Evolutionary conservation across 2,888 invertebrate genomes (phyloP).

Genomic region (Amphipoea lucens): DNA sequence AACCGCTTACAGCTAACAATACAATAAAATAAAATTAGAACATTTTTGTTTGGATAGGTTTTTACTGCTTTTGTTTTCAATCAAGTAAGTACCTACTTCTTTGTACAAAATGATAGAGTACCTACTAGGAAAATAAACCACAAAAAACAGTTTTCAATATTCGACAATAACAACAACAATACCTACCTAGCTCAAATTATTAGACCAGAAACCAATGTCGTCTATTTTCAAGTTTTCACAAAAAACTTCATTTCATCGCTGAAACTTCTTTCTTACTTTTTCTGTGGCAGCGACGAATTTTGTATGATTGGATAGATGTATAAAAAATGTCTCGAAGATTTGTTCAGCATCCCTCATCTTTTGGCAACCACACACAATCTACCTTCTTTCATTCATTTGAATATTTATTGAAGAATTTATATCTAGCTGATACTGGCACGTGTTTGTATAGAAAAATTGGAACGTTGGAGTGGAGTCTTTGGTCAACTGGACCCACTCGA

Average conservation of each 20-base stretch:
- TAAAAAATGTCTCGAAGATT: constrained; percentile 37
- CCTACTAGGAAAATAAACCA: background rate
- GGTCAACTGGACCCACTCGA: no score
- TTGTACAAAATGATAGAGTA: background rate
- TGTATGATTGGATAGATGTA: constrained; percentile 15
- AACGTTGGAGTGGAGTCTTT: background rate
- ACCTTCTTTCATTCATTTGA: constrained; percentile 56
- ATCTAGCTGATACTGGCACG: constrained; percentile 33
- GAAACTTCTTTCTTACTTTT: constrained; percentile 10
- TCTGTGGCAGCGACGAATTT: constrained; percentile 20
- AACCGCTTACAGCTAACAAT: no score
- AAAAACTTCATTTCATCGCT: background rate
- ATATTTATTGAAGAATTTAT: constrained; percentile 61
- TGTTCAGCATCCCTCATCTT: constrained; percentile 32
- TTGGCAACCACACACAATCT: constrained; percentile 23
- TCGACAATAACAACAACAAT: background rate
- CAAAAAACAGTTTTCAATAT: background rate
- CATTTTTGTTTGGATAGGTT: constrained; percentile 1
- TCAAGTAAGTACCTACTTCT: no score
- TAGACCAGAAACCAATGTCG: constrained; percentile 5
- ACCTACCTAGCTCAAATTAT: background rate
- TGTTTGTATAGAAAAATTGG: constrained; percentile 27
- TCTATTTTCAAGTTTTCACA: background rate
- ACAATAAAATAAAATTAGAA: background rate
- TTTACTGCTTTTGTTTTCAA: background rate